A percentile compares a stretch with the other conserved stretches of the same genome.
Conservation (phyloP, 2,113 vertebrate genomes). For the Lota lota region DNA sequence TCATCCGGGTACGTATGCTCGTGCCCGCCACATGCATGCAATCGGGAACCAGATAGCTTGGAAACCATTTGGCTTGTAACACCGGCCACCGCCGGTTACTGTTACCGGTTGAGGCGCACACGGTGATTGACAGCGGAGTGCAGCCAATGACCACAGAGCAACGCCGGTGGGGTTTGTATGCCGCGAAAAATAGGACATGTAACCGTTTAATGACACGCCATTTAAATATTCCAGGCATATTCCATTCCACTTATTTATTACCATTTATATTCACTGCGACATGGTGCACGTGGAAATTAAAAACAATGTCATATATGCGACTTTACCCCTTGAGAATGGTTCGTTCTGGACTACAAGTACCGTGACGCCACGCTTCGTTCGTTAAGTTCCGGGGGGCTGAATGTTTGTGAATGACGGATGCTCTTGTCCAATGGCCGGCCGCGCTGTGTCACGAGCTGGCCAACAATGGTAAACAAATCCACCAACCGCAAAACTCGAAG, state of each 20-base stretch:
- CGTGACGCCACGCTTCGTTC: conserved; percentile 80
- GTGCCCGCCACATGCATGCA: too few relatives aligned
- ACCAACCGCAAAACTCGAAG: too few relatives aligned
- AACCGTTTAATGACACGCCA: neutral
- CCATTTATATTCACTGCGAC: fast-evolving
- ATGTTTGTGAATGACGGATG: conserved; percentile 79
- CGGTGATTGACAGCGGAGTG: conserved; percentile 61
- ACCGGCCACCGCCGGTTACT: conserved; percentile 92
- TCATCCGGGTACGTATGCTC: too few relatives aligned
- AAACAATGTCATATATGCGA: too few relatives aligned
- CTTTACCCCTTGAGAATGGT: conserved; percentile 1
- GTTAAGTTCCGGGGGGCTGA: conserved; percentile 61
- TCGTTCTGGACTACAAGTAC: conserved; percentile 79
- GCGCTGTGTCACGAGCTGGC: conserved; percentile 77
- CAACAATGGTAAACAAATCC: conserved; percentile 92
- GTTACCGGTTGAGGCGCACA: conserved; percentile 83
- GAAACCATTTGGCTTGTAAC: too few relatives aligned
- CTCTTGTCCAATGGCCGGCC: conserved; percentile 70
- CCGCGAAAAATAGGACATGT: conserved; percentile 15
- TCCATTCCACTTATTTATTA: too few relatives aligned
- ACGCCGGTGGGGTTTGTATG: too few relatives aligned
- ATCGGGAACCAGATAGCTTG: too few relatives aligned
- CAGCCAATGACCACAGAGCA: conserved; percentile 59
- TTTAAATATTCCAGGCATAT: fast-evolving
- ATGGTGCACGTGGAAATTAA: fast-evolving